These are phyloP conservation scores for Eulemur rufifrons DNA, from an alignment of 2,113 vertebrate species.

Conservation along the genomic window DNA sequence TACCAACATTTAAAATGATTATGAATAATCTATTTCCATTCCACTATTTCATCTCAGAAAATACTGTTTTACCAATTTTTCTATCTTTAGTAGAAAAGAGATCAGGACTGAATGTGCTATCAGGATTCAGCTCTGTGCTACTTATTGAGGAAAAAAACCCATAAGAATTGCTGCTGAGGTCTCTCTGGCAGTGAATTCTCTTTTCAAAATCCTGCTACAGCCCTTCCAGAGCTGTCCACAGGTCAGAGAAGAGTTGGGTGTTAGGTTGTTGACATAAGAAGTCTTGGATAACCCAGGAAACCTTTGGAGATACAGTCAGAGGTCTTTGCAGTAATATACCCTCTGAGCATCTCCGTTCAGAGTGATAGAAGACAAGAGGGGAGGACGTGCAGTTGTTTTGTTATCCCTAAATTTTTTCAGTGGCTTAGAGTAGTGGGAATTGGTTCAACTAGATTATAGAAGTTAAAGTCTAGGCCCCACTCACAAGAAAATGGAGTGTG, in stretches of 20 bases:
- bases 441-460: background rate
- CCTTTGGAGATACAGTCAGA: background rate
- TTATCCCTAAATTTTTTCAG: background rate
- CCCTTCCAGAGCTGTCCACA: background rate
- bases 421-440: background rate
- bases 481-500: background rate
- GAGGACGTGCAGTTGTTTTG: background rate
- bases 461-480: background rate
- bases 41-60: slow-evolving; percentile 66
- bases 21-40: slow-evolving; percentile 66
- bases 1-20: slow-evolving; percentile 72
- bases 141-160: slow-evolving; percentile 12
- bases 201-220: slow-evolving; percentile 39
- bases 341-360: background rate
- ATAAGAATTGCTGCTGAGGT: slow-evolving; percentile 14
- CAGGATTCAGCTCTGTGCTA: slow-evolving; percentile 35
- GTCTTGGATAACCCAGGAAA: background rate
- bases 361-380: background rate
- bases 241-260: background rate
- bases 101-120: slow-evolving; percentile 52
- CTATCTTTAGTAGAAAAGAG: slow-evolving; percentile 6
- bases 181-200: slow-evolving; percentile 23
- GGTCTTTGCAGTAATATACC: background rate
- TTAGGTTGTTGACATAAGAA: background rate
- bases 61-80: slow-evolving; percentile 62